A percentile compares a stretch with the other conserved stretches of the same genome.
These are phyloP conservation scores for Hirundichthys speculiger DNA, from an alignment of 2,113 vertebrate species.

Conservation along the genomic window DNA sequence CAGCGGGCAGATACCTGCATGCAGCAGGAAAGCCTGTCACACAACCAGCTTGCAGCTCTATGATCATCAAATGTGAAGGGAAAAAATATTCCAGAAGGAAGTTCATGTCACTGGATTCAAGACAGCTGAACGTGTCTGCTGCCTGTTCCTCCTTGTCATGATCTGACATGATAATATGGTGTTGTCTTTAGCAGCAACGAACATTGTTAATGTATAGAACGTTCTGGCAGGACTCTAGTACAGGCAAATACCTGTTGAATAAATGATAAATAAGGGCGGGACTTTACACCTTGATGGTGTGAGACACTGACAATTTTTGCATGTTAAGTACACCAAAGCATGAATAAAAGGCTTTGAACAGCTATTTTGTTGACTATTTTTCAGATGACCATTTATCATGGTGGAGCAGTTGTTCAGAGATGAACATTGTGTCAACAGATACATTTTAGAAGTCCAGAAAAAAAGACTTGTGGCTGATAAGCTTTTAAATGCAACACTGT, in stretches of 20 bases:
- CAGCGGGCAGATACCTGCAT: conserved; percentile 43
- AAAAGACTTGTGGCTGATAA: neutral
- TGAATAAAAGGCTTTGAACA: conserved; percentile 17
- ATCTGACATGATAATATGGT: neutral
- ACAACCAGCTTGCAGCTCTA: conserved; percentile 25
- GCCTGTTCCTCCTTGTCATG: conserved; percentile 17
- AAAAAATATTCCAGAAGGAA: conserved; percentile 5
- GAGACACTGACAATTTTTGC: conserved; percentile 1
- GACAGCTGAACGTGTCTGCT: conserved; percentile 21
- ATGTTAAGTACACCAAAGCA: neutral
- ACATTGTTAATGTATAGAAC: neutral
- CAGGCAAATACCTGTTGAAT: neutral
- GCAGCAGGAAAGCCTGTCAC: conserved; percentile 21
- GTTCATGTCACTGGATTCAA: conserved; percentile 5
- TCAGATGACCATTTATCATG: no score
- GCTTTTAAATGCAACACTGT: neutral
- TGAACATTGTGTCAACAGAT: conserved; percentile 16
- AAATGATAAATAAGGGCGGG: neutral
- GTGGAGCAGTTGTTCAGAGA: conserved; percentile 13
- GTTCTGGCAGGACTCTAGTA: neutral
- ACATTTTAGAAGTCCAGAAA: conserved; percentile 8
- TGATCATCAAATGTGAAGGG: conserved; percentile 14
- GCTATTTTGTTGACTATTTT: no score
- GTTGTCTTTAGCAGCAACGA: conserved; percentile 20
- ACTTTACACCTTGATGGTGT: conserved; percentile 3